Evolutionary conservation across 2,797 vertebrate genomes (phyloP).

Genomic region (Chaunax sp.): DNA sequence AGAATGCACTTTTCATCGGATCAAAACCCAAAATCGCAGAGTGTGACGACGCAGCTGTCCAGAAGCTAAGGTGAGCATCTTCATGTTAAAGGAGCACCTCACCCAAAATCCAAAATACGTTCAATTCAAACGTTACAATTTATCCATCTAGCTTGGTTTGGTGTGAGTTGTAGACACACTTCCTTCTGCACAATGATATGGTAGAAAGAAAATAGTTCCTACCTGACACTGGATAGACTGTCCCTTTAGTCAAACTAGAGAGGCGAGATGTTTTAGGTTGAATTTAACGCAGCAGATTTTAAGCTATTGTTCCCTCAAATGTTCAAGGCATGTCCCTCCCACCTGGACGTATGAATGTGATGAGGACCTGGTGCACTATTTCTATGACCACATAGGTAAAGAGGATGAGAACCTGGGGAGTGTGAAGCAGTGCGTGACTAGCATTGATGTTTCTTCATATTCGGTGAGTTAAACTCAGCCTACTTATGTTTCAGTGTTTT

Average conservation of each 20-base stretch:
- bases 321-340: conserved; percentile 88
- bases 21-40: conserved; percentile 88
- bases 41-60: conserved; percentile 87
- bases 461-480: conserved; percentile 80
- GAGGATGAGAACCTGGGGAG: conserved; percentile 97
- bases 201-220: too few relatives aligned
- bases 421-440: conserved; percentile 97
- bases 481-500: background rate
- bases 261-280: background rate
- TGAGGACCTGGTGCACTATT: conserved; percentile 96
- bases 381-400: conserved; percentile 95
- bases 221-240: background rate
- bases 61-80: conserved; percentile 89
- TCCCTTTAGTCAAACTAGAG: background rate
- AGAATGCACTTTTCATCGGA: conserved; percentile 89
- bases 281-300: background rate
- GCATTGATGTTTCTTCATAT: conserved; percentile 95
- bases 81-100: background rate
- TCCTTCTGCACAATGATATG: too few relatives aligned
- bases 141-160: too few relatives aligned
- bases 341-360: conserved; percentile 98
- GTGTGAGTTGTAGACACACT: too few relatives aligned
- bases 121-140: too few relatives aligned
- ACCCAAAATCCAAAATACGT: background rate
- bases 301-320: background rate